Percentiles rank a stretch among this genome's conserved stretches.
Evolutionary conservation across 2,113 vertebrate genomes (phyloP).

Genomic region (Nettapus auritus): DNA sequence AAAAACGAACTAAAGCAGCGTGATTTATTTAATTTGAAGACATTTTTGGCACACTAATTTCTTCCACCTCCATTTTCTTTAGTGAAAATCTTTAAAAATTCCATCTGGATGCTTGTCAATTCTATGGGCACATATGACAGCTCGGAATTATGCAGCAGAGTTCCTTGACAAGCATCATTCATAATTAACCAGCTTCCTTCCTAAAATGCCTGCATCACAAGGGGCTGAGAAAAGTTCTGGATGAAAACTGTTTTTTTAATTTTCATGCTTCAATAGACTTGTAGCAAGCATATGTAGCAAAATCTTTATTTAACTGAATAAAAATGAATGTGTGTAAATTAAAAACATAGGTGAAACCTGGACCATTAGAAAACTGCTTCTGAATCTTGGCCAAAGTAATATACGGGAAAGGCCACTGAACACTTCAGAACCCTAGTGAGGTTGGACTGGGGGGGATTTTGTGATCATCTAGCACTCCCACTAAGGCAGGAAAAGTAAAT

Average conservation of each 20-base stretch:
- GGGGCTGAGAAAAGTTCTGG: background rate
- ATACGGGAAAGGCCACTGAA: background rate
- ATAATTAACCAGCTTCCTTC: background rate
- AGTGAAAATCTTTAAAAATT: background rate
- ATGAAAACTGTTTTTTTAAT: background rate
- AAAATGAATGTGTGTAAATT: background rate
- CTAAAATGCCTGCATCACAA: background rate
- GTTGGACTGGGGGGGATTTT: background rate
- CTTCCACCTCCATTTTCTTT: background rate
- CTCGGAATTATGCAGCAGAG: background rate
- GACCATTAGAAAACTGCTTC: background rate
- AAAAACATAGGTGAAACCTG: background rate
- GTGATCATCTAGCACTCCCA: background rate
- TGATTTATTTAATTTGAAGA: background rate
- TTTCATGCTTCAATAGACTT: background rate
- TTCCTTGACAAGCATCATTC: background rate
- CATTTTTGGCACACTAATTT: background rate
- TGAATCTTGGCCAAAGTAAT: background rate
- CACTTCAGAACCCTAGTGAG: background rate
- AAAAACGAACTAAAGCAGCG: background rate
- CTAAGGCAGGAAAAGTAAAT: background rate
- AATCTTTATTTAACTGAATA: background rate
- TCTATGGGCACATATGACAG: background rate
- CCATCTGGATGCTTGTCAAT: background rate
- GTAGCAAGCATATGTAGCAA: background rate